Conservation (phyloP, 2,113 vertebrate species). For the Pomatorhinus ruficollis region DNA sequence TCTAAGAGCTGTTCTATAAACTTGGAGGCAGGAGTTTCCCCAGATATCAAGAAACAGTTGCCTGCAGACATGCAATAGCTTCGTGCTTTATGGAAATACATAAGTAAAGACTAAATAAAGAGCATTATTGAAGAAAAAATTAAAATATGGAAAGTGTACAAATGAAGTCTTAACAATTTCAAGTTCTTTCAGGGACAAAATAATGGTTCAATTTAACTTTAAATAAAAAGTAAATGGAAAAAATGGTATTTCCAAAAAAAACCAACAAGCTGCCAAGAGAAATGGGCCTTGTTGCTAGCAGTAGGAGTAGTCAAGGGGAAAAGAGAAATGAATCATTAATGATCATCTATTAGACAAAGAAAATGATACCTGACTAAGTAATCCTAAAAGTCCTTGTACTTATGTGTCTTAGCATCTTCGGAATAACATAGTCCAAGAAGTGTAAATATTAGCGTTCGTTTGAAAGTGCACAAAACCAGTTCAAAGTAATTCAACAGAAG, state of each 20-base stretch:
- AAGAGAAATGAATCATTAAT: neutral
- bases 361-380: neutral
- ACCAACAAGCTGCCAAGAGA: neutral
- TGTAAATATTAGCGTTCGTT: neutral
- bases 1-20: neutral
- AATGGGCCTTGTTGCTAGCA: neutral
- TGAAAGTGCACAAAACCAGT: neutral
- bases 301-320: neutral
- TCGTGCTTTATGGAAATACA: neutral
- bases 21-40: neutral
- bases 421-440: neutral
- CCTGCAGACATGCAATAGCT: neutral
- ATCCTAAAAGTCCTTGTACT: neutral
- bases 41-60: neutral
- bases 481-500: neutral
- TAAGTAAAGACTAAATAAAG: neutral
- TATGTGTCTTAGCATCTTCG: neutral
- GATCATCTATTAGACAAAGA: neutral
- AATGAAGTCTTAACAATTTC: neutral
- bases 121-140: neutral
- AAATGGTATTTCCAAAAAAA: neutral
- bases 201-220: neutral
- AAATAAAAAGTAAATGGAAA: neutral
- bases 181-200: neutral
- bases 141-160: neutral